Evolutionary conservation across 2,113 vertebrate genomes (phyloP).

Genomic region (Apus apus): DNA sequence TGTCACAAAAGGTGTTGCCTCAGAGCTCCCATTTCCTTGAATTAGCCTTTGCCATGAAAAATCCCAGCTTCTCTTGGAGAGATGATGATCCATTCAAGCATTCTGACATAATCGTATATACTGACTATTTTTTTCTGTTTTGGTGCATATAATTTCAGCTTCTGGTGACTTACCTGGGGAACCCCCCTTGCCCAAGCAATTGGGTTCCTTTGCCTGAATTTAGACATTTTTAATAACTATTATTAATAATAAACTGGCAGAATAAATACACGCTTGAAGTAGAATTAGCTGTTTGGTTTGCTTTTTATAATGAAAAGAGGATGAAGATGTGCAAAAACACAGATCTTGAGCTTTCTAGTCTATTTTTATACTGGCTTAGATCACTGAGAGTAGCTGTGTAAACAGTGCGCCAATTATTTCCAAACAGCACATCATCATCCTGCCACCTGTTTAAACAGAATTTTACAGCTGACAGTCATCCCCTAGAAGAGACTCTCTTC

Average conservation of each 20-base stretch:
- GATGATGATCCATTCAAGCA: not conserved
- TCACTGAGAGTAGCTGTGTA: not conserved
- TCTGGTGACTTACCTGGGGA: not conserved
- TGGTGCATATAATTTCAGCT: not conserved
- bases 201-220: not conserved
- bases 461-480: not conserved
- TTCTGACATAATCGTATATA: not conserved
- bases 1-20: not conserved
- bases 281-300: not conserved
- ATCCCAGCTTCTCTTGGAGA: not conserved
- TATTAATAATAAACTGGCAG: not conserved
- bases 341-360: not conserved
- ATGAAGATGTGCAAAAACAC: constrained; percentile 18
- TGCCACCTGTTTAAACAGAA: constrained; percentile 37
- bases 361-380: constrained; percentile 7
- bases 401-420: constrained; percentile 49
- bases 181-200: not conserved
- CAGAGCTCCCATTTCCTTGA: not conserved
- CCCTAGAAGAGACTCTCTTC: not conserved
- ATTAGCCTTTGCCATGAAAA: not conserved
- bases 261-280: not conserved
- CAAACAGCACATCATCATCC: not conserved
- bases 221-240: not conserved
- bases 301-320: constrained; percentile 6
- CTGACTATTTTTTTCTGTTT: not conserved